phyloP scores from a whole-genome alignment of 1,140 invertebrate genomes.

The Ooceraea biroi region DNA sequence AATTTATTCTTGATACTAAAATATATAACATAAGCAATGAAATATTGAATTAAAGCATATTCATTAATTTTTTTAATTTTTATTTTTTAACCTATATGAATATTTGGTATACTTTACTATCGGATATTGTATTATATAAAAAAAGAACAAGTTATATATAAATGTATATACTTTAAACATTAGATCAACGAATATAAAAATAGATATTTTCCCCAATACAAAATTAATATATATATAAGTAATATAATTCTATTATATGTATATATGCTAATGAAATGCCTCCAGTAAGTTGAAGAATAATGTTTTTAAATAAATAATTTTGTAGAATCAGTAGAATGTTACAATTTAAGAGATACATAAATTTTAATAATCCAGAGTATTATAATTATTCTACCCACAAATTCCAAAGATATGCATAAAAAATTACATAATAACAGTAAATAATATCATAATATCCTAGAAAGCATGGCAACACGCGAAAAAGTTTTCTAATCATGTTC shows the following conservation, averaged over 20 bases:
- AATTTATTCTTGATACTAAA: not conserved
- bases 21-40: slow-evolving; percentile 9
- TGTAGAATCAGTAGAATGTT: slow-evolving; percentile 13
- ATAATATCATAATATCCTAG: slow-evolving; percentile 17
- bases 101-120: slow-evolving; percentile 25
- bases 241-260: not conserved
- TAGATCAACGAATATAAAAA: slow-evolving; percentile 35
- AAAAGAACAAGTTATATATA: not conserved
- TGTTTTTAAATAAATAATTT: slow-evolving; percentile 38
- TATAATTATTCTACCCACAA: slow-evolving; percentile 59
- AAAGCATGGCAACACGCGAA: slow-evolving; percentile 69
- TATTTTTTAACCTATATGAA: slow-evolving; percentile 32
- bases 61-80: slow-evolving; percentile 33
- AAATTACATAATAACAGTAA: not conserved
- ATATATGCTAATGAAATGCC: not conserved
- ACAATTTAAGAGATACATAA: slow-evolving; percentile 44
- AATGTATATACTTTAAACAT: slow-evolving; percentile 23
- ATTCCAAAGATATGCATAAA: slow-evolving; percentile 22
- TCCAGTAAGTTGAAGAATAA: not conserved
- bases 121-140: slow-evolving; percentile 28
- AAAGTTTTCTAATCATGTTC: slow-evolving; percentile 31
- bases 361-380: slow-evolving; percentile 69
- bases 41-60: slow-evolving; percentile 53
- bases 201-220: slow-evolving; percentile 24
- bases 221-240: not conserved